A percentile compares a stretch with the other conserved stretches of the same genome.
Conservation (phyloP, 2,797 vertebrate genomes). For the Emys orbicularis region DNA sequence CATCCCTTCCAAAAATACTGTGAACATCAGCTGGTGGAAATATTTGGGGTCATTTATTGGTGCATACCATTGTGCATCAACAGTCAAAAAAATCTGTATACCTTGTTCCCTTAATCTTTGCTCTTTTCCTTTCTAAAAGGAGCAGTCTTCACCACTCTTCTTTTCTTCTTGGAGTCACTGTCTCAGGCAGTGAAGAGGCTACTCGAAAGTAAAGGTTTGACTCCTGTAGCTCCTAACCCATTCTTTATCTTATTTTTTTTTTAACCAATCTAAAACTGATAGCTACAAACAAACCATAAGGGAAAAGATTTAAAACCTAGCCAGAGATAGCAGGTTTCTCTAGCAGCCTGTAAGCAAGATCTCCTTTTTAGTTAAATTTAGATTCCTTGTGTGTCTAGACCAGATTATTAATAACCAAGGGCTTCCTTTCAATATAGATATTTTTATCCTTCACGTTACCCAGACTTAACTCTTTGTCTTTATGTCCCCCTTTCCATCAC, state of each 20-base stretch:
- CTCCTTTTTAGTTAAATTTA: not conserved
- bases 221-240: not conserved
- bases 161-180: not conserved
- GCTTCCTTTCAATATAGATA: not conserved
- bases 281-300: not conserved
- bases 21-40: not conserved
- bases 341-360: not conserved
- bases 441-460: not conserved
- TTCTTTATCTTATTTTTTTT: not conserved
- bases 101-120: not conserved
- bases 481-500: conserved; percentile 54
- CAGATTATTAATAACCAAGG: not conserved
- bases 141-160: not conserved
- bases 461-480: not conserved
- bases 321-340: not conserved
- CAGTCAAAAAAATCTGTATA: not conserved
- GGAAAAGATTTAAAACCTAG: not conserved
- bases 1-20: not conserved
- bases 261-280: not conserved
- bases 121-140: not conserved
- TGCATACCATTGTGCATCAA: not conserved
- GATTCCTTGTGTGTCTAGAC: not conserved
- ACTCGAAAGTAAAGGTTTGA: not conserved
- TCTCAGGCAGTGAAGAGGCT: not conserved
- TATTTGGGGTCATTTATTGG: not conserved